These are phyloP conservation scores for Hypomesus transpacificus DNA, from an alignment of 2,113 vertebrate species.

Conservation along the genomic window DNA sequence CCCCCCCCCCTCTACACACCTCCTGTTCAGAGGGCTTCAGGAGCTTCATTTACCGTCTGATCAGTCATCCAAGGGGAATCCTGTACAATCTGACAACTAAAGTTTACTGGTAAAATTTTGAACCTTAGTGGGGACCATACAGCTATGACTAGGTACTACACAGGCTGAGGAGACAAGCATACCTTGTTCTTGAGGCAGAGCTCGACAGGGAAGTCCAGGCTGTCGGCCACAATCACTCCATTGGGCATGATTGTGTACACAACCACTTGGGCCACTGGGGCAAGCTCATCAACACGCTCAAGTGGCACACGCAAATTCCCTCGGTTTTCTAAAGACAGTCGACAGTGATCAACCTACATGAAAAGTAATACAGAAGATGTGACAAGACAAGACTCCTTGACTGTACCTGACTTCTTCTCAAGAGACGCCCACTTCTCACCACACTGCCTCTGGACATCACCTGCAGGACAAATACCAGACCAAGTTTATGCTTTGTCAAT, in stretches of 20 bases:
- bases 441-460: conserved; percentile 66
- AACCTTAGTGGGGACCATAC: no score
- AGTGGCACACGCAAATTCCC: conserved; percentile 68
- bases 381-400: no score
- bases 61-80: no score
- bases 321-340: conserved; percentile 49
- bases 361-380: not conserved
- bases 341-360: not conserved
- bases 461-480: conserved; percentile 35
- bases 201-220: conserved; percentile 67
- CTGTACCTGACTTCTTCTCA: no score
- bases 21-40: no score
- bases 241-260: conserved; percentile 74
- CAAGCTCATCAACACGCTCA: conserved; percentile 55
- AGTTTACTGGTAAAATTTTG: no score
- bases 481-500: not conserved
- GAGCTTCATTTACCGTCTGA: no score
- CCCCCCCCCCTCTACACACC: no score
- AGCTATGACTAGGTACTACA: no score
- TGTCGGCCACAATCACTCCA: conserved; percentile 80
- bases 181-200: conserved; percentile 85
- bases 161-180: not conserved
- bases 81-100: no score
- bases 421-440: conserved; percentile 46
- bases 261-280: conserved; percentile 78